Evolutionary conservation across 1,140 invertebrate genomes (phyloP).

Genomic region (Drosophila ananassae): DNA sequence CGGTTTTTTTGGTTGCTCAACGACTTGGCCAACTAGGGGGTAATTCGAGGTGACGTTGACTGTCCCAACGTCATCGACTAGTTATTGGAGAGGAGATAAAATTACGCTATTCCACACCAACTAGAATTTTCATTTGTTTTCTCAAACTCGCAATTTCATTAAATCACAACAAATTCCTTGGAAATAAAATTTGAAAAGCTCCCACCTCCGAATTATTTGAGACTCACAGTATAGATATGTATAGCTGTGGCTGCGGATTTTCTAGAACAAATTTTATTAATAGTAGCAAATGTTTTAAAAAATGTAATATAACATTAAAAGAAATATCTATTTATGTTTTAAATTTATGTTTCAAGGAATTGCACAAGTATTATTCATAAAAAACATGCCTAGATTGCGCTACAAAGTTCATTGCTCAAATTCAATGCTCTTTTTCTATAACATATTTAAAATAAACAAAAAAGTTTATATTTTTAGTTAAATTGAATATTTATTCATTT

Average conservation of each 20-base stretch:
- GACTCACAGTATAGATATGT: background rate
- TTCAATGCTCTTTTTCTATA: too few relatives aligned
- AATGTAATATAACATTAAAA: background rate
- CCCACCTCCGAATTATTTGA: background rate
- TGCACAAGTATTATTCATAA: background rate
- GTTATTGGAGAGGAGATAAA: background rate
- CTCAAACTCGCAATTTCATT: background rate
- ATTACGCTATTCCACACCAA: background rate
- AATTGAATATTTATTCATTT: too few relatives aligned
- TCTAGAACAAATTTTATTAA: background rate
- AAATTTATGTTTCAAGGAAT: background rate
- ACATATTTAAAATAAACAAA: too few relatives aligned
- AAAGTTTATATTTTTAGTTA: too few relatives aligned
- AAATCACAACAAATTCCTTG: background rate
- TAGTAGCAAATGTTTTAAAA: background rate
- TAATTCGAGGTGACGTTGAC: slow-evolving; percentile 51
- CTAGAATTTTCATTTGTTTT: background rate
- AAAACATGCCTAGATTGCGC: background rate
- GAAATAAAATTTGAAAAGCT: background rate
- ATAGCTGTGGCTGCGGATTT: background rate
- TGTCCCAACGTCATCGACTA: slow-evolving; percentile 20
- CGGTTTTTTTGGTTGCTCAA: slow-evolving; percentile 60
- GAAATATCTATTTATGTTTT: background rate
- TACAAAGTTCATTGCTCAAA: too few relatives aligned
- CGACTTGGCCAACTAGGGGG: slow-evolving; percentile 43